These are phyloP conservation scores for Podabrus alpinus DNA, from an alignment of 2,888 invertebrate species.

Conservation along the genomic window DNA sequence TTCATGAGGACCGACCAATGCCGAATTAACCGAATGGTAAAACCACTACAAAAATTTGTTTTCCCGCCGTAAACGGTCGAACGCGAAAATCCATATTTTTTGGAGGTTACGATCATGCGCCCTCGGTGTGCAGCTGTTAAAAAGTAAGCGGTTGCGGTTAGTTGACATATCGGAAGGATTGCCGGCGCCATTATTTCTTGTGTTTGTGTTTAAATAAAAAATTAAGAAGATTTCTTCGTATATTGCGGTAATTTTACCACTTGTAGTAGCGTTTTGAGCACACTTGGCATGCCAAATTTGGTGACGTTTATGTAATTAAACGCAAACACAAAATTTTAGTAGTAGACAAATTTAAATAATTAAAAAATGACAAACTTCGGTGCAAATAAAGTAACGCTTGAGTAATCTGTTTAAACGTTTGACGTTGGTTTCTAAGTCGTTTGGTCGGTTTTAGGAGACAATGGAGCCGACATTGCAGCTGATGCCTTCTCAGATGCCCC, in stretches of 20 bases:
- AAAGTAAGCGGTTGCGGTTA: background rate
- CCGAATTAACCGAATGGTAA: no score
- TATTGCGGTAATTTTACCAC: background rate
- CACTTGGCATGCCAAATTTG: background rate
- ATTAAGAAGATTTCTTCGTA: background rate
- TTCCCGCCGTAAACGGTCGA: background rate
- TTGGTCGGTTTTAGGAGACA: background rate
- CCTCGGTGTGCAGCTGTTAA: background rate
- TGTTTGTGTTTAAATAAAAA: background rate
- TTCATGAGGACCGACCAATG: no score
- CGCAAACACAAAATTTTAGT: background rate
- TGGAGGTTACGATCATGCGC: background rate
- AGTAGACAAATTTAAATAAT: background rate
- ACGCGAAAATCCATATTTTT: background rate
- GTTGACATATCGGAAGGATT: background rate
- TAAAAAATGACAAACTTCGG: background rate
- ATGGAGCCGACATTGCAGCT: constrained; percentile 19
- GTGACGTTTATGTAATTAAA: background rate
- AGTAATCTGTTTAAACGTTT: background rate
- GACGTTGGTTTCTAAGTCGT: background rate
- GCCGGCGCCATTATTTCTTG: background rate
- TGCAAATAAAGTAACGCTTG: background rate
- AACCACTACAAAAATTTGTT: no score
- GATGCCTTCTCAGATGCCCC: constrained; percentile 10
- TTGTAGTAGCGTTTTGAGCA: background rate